Evolutionary conservation across 2,113 vertebrate species (phyloP).

Genomic region (Tachysurus fulvidraco): DNA sequence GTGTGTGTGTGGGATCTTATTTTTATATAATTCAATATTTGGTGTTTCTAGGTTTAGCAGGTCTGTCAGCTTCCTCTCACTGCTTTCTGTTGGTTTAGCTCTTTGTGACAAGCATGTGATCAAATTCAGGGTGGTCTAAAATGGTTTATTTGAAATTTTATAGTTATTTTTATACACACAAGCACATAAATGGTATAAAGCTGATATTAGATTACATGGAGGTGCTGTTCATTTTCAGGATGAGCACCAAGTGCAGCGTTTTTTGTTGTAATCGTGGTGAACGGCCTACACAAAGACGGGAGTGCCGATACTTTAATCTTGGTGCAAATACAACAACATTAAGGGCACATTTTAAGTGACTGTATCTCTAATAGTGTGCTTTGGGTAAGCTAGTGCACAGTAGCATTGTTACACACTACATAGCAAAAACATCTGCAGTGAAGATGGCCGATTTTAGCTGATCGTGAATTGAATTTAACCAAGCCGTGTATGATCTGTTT

Average conservation of each 20-base stretch:
- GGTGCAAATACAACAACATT: background rate
- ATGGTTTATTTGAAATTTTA: background rate
- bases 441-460: background rate
- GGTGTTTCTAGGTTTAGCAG: background rate
- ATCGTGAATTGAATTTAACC: background rate
- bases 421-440: background rate
- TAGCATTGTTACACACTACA: background rate
- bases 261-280: background rate
- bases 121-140: background rate
- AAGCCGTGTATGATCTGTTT: background rate
- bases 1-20: no score
- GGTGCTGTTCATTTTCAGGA: background rate
- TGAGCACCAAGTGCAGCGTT: no score
- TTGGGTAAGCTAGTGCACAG: background rate
- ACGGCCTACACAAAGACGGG: background rate
- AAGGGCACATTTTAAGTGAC: background rate
- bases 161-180: no score
- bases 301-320: background rate
- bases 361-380: background rate
- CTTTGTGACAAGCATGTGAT: background rate
- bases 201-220: background rate
- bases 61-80: background rate
- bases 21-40: background rate
- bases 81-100: background rate
- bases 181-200: background rate